Evolutionary conservation across 2,113 vertebrate genomes (phyloP), one percentile per base, ranked within the genome.

Genomic region (Equus przewalskii): DNA sequence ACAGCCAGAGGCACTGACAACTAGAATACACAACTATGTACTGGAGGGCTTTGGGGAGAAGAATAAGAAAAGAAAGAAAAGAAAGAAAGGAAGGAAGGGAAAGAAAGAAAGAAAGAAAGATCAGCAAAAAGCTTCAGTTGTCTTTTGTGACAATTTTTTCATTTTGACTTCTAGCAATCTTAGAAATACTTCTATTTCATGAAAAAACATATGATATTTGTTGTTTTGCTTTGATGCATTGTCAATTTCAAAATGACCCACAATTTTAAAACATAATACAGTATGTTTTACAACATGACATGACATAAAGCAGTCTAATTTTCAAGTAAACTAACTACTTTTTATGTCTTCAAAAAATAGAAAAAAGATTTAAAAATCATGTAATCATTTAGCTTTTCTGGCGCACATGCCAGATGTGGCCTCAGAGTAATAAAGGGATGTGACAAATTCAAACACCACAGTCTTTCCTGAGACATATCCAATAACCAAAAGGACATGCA

Each of bases 281-380:
- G 11, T 60, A 28, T 44, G 11, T 67, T 95, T 84, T 58, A 84
- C 2, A 82, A 49, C 11, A 30, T 94, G 4, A 78, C 56, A 41
- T 44, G 89, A 49, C 19, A 85, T 36, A 72, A 3, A 78, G 21
- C 5, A 76, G 14, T 86, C 24, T 89, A 41, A 64, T 80, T 85
- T 89, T 26, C 36, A 94, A 58, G 21, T 44, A 79, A 75, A 62
- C 5, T 60, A 41, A 72, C 28, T 14, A 81, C 16, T 33, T 13
- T 88, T 91, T 70, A 88, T 70, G 26, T 85, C 9, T 78, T 85
- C 11, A 85, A 64, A 88, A 96, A 80, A 28, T 11, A 80, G 36
- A 76, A 26, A 64, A 76, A 76, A 26, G 2, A 33, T 69, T 22
- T 41, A 81, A 86, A 33, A 69, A 80, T 26, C 5, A 75, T 46